Conservation (phyloP, 2,113 vertebrate genomes). For the Protobothrops flavoviridis region DNA sequence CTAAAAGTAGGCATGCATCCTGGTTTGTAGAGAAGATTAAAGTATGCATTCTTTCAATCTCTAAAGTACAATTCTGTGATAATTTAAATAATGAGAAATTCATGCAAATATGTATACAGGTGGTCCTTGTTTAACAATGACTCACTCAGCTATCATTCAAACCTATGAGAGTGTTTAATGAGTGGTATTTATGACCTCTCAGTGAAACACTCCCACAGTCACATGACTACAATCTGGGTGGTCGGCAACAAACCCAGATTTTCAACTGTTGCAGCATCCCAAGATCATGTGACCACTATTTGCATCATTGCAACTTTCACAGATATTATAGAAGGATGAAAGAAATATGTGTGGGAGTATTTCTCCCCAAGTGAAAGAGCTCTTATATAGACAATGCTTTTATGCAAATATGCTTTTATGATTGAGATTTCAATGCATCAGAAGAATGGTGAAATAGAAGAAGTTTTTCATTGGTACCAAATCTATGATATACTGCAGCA, state of each 20-base stretch:
- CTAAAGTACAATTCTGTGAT: neutral
- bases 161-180: neutral
- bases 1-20: neutral
- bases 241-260: neutral
- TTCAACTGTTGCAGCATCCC: neutral
- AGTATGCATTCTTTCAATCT: neutral
- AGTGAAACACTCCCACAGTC: neutral
- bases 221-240: neutral
- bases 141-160: neutral
- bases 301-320: neutral
- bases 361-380: neutral
- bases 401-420: neutral
- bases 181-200: neutral
- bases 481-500: neutral
- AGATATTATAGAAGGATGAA: neutral
- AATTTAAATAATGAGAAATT: neutral
- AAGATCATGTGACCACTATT: neutral
- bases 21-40: neutral
- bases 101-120: neutral
- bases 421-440: neutral
- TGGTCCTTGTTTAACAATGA: neutral
- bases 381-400: neutral
- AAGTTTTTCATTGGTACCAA: neutral
- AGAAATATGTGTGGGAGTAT: neutral
- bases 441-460: neutral